A percentile compares a stretch with the other conserved stretches of the same genome.
Evolutionary conservation across 2,888 invertebrate species (phyloP).

Genomic region (Caenorhabditis auriculariae): DNA sequence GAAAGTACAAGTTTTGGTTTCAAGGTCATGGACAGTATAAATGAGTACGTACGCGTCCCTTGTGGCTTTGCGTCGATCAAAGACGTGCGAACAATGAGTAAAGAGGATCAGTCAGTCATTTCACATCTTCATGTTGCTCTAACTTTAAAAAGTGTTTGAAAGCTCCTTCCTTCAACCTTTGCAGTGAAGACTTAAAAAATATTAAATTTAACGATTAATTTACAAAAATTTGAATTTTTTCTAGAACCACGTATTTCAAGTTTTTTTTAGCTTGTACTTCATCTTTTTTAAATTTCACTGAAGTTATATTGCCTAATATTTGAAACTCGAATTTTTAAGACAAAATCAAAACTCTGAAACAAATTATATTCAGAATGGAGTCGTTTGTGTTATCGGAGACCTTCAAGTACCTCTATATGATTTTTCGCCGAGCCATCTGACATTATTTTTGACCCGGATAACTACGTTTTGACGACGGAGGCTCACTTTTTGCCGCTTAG

Average conservation of each 20-base stretch:
- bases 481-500: slow-evolving; percentile 87
- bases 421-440: slow-evolving; percentile 79
- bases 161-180: no score
- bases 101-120: slow-evolving; percentile 77
- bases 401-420: slow-evolving; percentile 90
- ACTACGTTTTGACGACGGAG: slow-evolving; percentile 72
- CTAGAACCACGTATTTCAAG: no score
- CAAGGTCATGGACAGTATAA: slow-evolving; percentile 79
- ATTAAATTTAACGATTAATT: no score
- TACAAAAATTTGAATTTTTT: no score
- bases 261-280: background rate
- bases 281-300: background rate
- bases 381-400: slow-evolving; percentile 96
- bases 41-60: slow-evolving; percentile 85
- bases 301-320: background rate
- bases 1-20: background rate
- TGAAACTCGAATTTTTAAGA: background rate
- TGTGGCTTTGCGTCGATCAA: slow-evolving; percentile 98
- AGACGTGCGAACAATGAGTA: slow-evolving; percentile 80
- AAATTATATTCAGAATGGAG: slow-evolving; percentile 77
- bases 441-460: slow-evolving; percentile 65
- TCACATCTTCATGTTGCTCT: no score
- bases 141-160: background rate
- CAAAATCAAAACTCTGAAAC: background rate
- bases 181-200: no score